phyloP scores from a whole-genome alignment of 2,888 invertebrate genomes.

The Reticulitermes lucifugus region DNA sequence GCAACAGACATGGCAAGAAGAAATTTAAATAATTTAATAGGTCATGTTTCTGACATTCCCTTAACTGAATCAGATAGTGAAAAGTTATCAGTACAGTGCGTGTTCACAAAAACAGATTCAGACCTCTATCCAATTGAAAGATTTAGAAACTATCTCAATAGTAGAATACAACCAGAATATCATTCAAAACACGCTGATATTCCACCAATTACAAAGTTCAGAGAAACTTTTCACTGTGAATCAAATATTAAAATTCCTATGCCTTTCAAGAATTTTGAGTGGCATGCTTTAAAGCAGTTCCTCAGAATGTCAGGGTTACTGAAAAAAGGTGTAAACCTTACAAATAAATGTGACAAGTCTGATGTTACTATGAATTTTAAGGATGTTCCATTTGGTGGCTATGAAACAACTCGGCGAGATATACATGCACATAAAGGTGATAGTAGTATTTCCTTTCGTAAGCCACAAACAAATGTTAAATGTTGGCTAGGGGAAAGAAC shows the following conservation, averaged over 20 bases:
- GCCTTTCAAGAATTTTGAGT: neutral
- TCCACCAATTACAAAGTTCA: neutral
- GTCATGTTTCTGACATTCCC: neutral
- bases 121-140: neutral
- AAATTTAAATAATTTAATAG: neutral
- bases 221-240: neutral
- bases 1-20: neutral
- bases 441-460: no score
- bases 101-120: neutral
- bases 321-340: no score
- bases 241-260: neutral
- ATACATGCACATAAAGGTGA: no score
- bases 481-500: no score
- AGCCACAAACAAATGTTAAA: no score
- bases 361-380: no score
- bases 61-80: slow-evolving; percentile 7
- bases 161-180: neutral
- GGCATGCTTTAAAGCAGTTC: neutral
- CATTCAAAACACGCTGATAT: neutral
- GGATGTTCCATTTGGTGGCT: no score
- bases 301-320: no score
- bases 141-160: neutral
- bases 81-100: neutral
- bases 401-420: no score
- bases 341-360: no score